phyloP scores from a whole-genome alignment of 2,113 vertebrate genomes.

The Toxostoma redivivum region DNA sequence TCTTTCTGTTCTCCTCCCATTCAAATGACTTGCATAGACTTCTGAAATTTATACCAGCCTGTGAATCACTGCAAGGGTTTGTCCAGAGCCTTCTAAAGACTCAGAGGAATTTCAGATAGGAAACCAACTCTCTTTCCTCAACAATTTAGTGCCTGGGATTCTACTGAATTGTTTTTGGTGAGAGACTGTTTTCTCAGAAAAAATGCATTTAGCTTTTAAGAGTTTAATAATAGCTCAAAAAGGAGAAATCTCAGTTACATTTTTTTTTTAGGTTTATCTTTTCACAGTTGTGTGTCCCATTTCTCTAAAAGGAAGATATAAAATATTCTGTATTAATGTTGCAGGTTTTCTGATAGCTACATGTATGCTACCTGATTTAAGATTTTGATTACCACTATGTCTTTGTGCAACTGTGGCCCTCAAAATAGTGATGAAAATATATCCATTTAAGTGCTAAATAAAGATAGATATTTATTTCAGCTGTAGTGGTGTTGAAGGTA shows the following conservation, averaged over 20 bases:
- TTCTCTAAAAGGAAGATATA: not conserved
- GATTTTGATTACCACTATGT: not conserved
- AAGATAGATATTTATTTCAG: not conserved
- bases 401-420: not conserved
- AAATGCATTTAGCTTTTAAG: not conserved
- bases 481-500: not conserved
- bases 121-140: not conserved
- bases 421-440: not conserved
- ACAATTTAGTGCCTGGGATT: not conserved
- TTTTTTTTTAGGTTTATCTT: not conserved
- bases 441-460: not conserved
- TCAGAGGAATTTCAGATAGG: not conserved
- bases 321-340: not conserved
- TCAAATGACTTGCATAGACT: not conserved
- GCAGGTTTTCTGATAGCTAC: not conserved
- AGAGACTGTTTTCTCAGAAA: slow-evolving; percentile 1
- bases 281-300: not conserved
- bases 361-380: not conserved
- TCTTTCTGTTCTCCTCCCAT: not conserved
- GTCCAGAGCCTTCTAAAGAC: not conserved
- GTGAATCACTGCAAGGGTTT: not conserved
- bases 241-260: not conserved
- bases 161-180: not conserved
- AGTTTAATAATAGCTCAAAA: not conserved
- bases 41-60: not conserved